Base-by-base conservation (phyloP, 2,797 vertebrate genomes). In the Tangara arthus region DNA sequence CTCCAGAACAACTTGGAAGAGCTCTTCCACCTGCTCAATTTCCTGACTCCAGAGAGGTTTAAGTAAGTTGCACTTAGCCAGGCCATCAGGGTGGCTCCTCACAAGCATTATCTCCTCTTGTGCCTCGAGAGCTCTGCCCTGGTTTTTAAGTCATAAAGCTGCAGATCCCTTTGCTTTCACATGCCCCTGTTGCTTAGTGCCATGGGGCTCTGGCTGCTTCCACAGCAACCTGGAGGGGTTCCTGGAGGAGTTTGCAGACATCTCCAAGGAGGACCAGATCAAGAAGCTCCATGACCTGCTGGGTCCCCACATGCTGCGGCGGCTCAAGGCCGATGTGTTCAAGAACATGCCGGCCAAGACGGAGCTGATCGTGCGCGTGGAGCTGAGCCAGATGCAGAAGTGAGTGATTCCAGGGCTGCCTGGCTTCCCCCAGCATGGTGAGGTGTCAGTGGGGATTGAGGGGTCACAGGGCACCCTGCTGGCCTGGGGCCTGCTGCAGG, bases 281-380 rank as follows among this genome's bases (percentile, higher is more conserved):
- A 99, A 99, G 94, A 99, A 99, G 95, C 98, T 99, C 19, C 99
- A 99, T 0, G 99, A 99, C 94, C 98, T 99, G 80, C 98, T 99
- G 65, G 99, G 99, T 39, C 99, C 99, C 4, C 99, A 99, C 97
- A 99, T 99, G 99, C 98, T 99, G 59, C 96, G 99, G 55, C 97
- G 99, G 82, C 98, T 99, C 93, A 99, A 99, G 96, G 99, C 98
- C 0, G 99, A 99, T 0, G 99, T 99, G 28, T 99, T 99, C 96
- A 99, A 99, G 98, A 99, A 99, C 98, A 99, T 99, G 99, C 99
- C 99, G 0, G 98, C 99, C 63, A 99, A 99, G 98, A 99, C 99
- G 0, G 99, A 99, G 97, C 97, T 99, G 91, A 99, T 99, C 0
- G 99, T 99, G 63, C 97, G 99, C 1, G 99, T 99, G 97, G 99